A percentile compares a stretch with the other conserved stretches of the same genome.
phyloP scores from a whole-genome alignment of 2,113 vertebrate genomes.

The Alethe castanea region DNA sequence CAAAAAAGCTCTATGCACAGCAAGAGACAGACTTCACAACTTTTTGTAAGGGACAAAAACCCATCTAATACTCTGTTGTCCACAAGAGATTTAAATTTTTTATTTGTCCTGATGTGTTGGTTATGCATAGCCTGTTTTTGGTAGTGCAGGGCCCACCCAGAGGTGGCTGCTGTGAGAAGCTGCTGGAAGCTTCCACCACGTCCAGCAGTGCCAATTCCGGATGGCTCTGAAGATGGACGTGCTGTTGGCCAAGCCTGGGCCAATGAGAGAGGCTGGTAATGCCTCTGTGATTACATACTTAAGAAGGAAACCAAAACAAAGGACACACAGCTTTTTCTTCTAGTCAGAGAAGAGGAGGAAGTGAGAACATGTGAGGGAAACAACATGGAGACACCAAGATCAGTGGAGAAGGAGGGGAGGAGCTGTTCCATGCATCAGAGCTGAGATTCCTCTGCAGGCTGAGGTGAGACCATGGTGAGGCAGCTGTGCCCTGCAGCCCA shows the following conservation, averaged over 20 bases:
- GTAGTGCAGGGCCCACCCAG: fast-evolving
- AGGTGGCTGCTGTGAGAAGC: not conserved
- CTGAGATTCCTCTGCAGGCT: fast-evolving
- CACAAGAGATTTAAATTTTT: not conserved
- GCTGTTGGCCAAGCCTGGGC: not conserved
- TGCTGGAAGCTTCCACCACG: not conserved
- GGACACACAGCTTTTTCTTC: not conserved
- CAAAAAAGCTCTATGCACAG: not conserved
- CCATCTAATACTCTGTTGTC: not conserved
- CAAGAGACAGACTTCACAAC: not conserved
- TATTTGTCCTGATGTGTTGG: not conserved
- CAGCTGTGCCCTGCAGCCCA: not conserved
- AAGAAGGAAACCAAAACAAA: not conserved
- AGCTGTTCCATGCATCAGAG: fast-evolving
- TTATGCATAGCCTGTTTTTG: not conserved
- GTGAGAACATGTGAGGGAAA: not conserved
- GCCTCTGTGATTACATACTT: not conserved
- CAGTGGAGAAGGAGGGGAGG: not conserved
- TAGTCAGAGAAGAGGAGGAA: not conserved
- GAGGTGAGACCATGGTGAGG: not conserved
- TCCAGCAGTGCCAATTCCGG: no score
- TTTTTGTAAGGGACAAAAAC: not conserved
- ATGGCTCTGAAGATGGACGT: not conserved
- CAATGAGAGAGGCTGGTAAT: not conserved
- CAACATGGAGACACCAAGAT: not conserved